These are phyloP conservation scores for Poeciliopsis presidionis DNA, from an alignment of 2,797 vertebrate species.

Conservation along the genomic window DNA sequence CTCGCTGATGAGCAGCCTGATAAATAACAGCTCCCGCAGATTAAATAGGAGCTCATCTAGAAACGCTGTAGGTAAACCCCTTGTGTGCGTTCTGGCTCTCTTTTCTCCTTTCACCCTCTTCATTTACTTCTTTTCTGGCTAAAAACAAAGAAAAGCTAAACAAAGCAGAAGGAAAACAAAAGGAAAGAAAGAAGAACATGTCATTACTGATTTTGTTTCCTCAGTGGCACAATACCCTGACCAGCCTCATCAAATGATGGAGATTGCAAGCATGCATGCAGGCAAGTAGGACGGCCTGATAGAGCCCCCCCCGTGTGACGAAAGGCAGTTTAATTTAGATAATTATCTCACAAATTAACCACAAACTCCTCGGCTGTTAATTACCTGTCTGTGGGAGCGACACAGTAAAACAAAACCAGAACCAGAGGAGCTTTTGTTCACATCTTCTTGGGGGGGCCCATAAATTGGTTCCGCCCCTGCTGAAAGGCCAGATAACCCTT, in stretches of 20 bases:
- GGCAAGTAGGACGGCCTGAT: conserved; percentile 31
- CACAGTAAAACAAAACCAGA: conserved; percentile 68
- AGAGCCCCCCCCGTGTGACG: conserved; percentile 42
- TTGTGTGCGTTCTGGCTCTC: conserved; percentile 44
- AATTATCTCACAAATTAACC: conserved; percentile 82
- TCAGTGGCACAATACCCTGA: conserved; percentile 63
- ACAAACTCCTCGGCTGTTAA: conserved; percentile 77
- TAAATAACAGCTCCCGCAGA: conserved; percentile 46
- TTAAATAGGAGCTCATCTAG: conserved; percentile 33
- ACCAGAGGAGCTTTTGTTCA: conserved; percentile 70
- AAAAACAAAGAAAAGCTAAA: conserved; percentile 59
- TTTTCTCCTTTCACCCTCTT: conserved; percentile 56
- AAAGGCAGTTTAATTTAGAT: conserved; percentile 81
- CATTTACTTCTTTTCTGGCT: conserved; percentile 57
- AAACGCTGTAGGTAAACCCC: conserved; percentile 43
- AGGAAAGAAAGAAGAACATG: conserved; percentile 62
- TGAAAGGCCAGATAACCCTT: conserved; percentile 80
- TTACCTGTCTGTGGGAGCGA: conserved; percentile 75
- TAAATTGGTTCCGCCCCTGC: conserved; percentile 78
- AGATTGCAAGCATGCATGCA: conserved; percentile 32
- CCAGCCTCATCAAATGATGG: conserved; percentile 63
- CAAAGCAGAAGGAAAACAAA: conserved; percentile 64
- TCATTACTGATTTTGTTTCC: conserved; percentile 69
- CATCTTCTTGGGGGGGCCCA: conserved; percentile 53
- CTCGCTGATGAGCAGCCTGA: conserved; percentile 39